Evolutionary conservation across 2,113 vertebrate genomes (phyloP), one percentile per base, ranked within the genome.

Genomic region (Ranitomeya variabilis): DNA sequence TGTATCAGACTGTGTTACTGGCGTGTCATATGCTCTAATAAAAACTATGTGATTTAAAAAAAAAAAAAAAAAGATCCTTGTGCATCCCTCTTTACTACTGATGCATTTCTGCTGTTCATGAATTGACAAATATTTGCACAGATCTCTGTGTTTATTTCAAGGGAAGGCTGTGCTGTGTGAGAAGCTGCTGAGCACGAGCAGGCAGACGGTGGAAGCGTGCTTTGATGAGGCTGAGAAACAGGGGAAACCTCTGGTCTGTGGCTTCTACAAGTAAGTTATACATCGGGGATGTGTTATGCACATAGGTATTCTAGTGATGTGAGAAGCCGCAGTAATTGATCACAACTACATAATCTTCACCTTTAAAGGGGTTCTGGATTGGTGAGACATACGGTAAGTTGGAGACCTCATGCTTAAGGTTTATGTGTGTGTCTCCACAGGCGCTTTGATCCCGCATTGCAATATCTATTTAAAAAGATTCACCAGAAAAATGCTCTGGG

Each of bases 131-230:
- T 54, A 23, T 67, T 69, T 83, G 37, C 62, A 12, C 62, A 66
- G 23, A 66, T 83, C 21, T 69, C 6, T 83, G 62, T 83, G 66
- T 62, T 74, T 37, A 14, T 84, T 76, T 77, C 0, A 89, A 92
- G 93, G 92, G 16, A 93, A 93, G 90, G 91, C 91, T 0, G 90
- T 93, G 0, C 89, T 93, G 16, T 92, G 90, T 0, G 91, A 93
- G 90, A 91, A 92, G 84, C 59, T 91, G 59, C 89, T 91, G 83
- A 90, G 86, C 23, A 86, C 92, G 16, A 91, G 91, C 86, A 76
- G 74, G 87, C 90, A 89, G 62, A 85, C 26, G 0, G 90, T 90
- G 16, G 91, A 90, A 45, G 91, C 90, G 2, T 93, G 92, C 76
- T 93, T 92, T 0, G 82, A 91, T 83, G 91, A 92, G 89, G 91